Evolutionary conservation across 2,113 vertebrate species (phyloP).

Genomic region (Alethe diademata): DNA sequence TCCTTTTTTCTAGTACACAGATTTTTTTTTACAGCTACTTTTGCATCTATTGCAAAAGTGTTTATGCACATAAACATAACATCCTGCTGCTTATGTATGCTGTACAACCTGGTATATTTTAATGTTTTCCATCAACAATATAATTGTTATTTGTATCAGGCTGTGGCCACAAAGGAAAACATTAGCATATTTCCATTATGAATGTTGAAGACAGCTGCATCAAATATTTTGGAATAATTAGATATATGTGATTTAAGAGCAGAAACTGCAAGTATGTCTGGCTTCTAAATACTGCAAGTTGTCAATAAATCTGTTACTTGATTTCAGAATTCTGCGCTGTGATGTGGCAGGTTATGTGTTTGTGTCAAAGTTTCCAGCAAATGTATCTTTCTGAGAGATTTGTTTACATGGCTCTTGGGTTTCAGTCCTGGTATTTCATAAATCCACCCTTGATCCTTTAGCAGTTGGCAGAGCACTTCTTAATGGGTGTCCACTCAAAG

Average conservation of each 20-base stretch:
- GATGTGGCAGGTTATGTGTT: neutral
- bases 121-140: neutral
- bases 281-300: slow-evolving; percentile 31
- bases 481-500: neutral
- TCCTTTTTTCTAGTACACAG: neutral
- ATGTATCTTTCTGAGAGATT: neutral
- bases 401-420: neutral
- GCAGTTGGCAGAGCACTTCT: neutral
- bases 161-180: neutral
- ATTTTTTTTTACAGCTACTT: neutral
- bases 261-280: neutral
- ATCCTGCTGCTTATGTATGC: neutral
- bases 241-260: neutral
- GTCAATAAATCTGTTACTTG: slow-evolving; percentile 58
- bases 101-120: neutral
- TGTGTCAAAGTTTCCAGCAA: accelerated
- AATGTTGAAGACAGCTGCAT: neutral
- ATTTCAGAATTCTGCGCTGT: neutral
- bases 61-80: neutral
- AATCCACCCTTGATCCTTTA: neutral
- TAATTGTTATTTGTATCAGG: neutral
- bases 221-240: slow-evolving; percentile 3
- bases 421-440: neutral
- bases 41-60: neutral
- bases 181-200: neutral